A percentile compares a stretch with the other conserved stretches of the same genome.
Conservation (phyloP, 2,797 vertebrate species). For the Percopsis omiscomaycus region DNA sequence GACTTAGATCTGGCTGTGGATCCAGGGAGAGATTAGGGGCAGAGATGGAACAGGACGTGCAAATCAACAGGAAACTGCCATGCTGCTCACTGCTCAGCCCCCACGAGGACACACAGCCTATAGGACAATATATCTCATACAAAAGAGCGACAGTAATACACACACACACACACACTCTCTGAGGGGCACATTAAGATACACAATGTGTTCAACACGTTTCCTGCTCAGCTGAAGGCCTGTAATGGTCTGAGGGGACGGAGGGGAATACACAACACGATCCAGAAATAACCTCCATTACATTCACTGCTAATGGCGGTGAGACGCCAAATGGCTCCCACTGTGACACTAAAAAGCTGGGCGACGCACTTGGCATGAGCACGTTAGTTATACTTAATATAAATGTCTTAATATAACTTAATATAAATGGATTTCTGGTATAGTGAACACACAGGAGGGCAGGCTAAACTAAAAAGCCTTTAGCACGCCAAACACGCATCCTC, state of each 20-base stretch:
- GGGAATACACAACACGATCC: slow-evolving; percentile 18
- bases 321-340: slow-evolving; percentile 37
- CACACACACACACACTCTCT: background rate
- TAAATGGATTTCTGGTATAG: slow-evolving; percentile 21
- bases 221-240: slow-evolving; percentile 15
- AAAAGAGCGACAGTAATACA: background rate
- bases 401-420: too few relatives aligned
- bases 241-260: slow-evolving; percentile 12
- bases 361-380: slow-evolving; percentile 51
- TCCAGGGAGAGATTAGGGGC: background rate
- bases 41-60: slow-evolving; percentile 4
- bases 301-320: slow-evolving; percentile 36
- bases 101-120: background rate
- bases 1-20: background rate
- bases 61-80: background rate
- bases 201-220: slow-evolving; percentile 22
- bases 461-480: slow-evolving; percentile 11
- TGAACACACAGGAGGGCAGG: slow-evolving; percentile 11
- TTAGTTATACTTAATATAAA: too few relatives aligned
- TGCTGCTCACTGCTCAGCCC: background rate
- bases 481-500: slow-evolving; percentile 19
- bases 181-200: slow-evolving; percentile 8
- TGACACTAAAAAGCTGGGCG: slow-evolving; percentile 53
- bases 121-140: slow-evolving; percentile 2
- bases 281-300: slow-evolving; percentile 47